Conservation (phyloP, 2,113 vertebrate genomes). For the Eublepharis macularius region DNA sequence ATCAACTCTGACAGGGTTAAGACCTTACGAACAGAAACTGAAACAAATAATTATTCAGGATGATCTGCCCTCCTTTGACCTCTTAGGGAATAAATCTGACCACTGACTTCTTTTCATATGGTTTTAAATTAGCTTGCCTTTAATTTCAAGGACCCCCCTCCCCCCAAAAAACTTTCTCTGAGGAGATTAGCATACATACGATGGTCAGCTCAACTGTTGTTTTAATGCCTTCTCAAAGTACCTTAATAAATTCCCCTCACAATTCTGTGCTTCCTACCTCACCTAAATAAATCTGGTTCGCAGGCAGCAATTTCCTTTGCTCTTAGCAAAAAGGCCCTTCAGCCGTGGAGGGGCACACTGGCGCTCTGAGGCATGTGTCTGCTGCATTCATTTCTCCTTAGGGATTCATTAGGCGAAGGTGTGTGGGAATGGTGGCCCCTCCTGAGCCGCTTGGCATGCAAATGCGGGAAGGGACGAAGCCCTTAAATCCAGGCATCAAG, state of each 20-base stretch:
- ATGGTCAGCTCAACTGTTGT: neutral
- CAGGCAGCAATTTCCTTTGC: conserved; percentile 14
- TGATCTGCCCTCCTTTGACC: neutral
- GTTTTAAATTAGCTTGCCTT: neutral
- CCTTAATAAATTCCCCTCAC: neutral
- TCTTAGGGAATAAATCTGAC: neutral
- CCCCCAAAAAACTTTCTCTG: neutral
- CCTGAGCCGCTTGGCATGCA: neutral
- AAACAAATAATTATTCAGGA: accelerated
- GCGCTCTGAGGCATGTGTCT: accelerated
- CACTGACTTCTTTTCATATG: conserved; percentile 39
- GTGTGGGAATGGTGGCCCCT: neutral
- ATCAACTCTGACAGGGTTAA: no score
- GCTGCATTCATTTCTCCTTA: accelerated
- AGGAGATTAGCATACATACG: neutral
- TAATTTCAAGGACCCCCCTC: conserved; percentile 1
- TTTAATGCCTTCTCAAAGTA: conserved; percentile 10
- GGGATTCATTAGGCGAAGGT: neutral
- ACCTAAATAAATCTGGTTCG: accelerated
- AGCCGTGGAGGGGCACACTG: accelerated
- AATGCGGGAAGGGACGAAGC: accelerated
- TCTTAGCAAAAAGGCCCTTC: conserved; percentile 1
- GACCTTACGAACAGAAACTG: neutral
- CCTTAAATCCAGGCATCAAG: neutral
- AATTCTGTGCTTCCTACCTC: neutral